A percentile compares a stretch with the other conserved stretches of the same genome.
phyloP scores from a whole-genome alignment of 2,113 vertebrate species.

The Thamnaconus septentrionalis region DNA sequence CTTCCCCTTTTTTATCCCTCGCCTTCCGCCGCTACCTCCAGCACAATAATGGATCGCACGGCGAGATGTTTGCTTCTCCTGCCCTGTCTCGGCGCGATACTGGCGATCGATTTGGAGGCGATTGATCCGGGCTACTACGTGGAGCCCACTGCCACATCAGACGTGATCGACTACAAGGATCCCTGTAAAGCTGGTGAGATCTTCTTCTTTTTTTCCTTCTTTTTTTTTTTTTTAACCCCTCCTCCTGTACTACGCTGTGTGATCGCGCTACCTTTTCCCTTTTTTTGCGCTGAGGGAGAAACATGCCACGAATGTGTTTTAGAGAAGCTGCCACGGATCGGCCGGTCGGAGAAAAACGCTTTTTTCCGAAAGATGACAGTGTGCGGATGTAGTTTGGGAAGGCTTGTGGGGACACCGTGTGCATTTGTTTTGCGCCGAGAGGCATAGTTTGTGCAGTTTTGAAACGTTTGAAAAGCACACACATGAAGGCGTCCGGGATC shows the following conservation, averaged over 20 bases:
- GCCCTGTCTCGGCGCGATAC: conserved; percentile 63
- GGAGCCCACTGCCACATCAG: conserved; percentile 71
- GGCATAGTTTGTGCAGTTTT: conserved; percentile 54
- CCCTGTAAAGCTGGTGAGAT: conserved; percentile 80
- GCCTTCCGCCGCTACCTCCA: conserved; percentile 65
- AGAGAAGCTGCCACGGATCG: conserved; percentile 32
- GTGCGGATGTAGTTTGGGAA: conserved; percentile 49
- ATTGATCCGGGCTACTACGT: conserved; percentile 74
- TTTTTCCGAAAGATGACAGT: conserved; percentile 62
- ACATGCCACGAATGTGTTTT: conserved; percentile 68
- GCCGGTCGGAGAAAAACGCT: conserved; percentile 11
- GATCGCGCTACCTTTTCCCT: conserved; percentile 18
- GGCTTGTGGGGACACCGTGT: conserved; percentile 48
- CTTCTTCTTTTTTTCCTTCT: neutral
- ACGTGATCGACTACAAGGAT: conserved; percentile 79
- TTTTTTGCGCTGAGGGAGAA: conserved; percentile 41
- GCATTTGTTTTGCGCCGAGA: conserved; percentile 47
- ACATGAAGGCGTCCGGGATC: conserved; percentile 12
- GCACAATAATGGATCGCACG: conserved; percentile 76
- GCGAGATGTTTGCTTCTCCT: conserved; percentile 73
- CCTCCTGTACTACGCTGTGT: conserved; percentile 13
- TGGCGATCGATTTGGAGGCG: conserved; percentile 73
- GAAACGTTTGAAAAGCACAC: conserved; percentile 34
- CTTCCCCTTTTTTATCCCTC: conserved; percentile 65
- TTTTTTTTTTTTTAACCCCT: neutral